Evolutionary conservation across 2,888 invertebrate species (phyloP).

Genomic region (Xylocampa areola): DNA sequence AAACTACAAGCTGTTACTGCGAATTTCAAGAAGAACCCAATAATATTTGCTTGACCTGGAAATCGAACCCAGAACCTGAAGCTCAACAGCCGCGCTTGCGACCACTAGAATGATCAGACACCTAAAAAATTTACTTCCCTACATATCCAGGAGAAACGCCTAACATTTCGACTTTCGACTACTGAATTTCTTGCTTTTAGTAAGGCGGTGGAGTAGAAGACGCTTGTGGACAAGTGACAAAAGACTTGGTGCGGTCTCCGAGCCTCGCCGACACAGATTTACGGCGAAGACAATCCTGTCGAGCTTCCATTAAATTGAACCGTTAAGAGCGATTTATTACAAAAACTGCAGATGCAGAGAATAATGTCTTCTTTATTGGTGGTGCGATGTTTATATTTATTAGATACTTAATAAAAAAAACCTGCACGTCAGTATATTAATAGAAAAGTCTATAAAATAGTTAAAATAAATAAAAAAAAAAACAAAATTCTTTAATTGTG

Average conservation of each 20-base stretch:
- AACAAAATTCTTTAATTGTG: too few species aligned
- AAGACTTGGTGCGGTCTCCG: conserved; percentile 64
- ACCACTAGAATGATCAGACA: too few species aligned
- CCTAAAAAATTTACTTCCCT: background rate
- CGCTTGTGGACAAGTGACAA: conserved; percentile 71
- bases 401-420: conserved; percentile 21
- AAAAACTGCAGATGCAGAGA: conserved; percentile 51
- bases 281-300: conserved; percentile 63
- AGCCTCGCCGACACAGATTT: conserved; percentile 65
- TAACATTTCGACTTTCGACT: too few species aligned
- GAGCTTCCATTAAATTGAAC: conserved; percentile 62
- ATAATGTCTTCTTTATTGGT: conserved; percentile 41
- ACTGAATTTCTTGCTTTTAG: conserved; percentile 42
- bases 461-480: too few species aligned
- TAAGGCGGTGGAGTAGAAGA: conserved; percentile 44
- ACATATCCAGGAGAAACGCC: background rate
- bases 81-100: too few species aligned
- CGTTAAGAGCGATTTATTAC: conserved; percentile 60
- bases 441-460: too few species aligned
- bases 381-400: conserved; percentile 41
- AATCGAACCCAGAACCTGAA: too few species aligned
- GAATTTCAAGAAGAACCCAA: too few species aligned
- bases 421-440: too few species aligned
- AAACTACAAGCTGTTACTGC: too few species aligned
- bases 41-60: too few species aligned